These are phyloP conservation scores for Dryadula phaetusa DNA, from an alignment of 2,888 invertebrate species.

Conservation along the genomic window DNA sequence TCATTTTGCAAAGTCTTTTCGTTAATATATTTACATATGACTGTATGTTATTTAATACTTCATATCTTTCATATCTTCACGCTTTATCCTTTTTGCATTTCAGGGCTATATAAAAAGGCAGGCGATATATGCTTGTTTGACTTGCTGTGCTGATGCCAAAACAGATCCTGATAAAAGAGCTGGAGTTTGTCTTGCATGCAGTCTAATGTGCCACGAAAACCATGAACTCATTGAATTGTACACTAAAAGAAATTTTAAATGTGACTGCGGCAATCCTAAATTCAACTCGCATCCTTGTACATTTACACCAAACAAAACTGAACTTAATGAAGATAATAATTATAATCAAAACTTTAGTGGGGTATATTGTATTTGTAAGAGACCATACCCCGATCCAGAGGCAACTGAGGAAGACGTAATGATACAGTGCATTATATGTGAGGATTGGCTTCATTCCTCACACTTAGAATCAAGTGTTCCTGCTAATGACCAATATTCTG, in stretches of 20 bases:
- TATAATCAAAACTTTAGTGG: constrained; percentile 98
- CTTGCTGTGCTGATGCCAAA: constrained; percentile 90
- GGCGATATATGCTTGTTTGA: constrained; percentile 96
- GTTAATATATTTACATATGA: not conserved
- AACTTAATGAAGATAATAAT: constrained; percentile 87
- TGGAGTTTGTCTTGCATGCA: constrained; percentile 97
- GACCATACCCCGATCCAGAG: constrained; percentile 98
- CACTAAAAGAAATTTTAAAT: constrained; percentile 97
- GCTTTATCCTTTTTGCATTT: no score
- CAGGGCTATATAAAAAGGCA: constrained; percentile 97
- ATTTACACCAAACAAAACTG: constrained; percentile 86
- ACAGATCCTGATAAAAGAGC: constrained; percentile 86
- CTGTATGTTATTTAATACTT: no score
- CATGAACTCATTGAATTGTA: constrained; percentile 98
- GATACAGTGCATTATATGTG: constrained; percentile 98
- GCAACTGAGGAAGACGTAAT: constrained; percentile 93
- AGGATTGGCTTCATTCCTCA: constrained; percentile 97
- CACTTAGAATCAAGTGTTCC: constrained; percentile 87
- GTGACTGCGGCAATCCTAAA: constrained; percentile 96
- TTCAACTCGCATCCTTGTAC: constrained; percentile 88
- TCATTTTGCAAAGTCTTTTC: not conserved
- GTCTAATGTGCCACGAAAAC: constrained; percentile 96
- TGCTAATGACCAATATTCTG: constrained; percentile 86
- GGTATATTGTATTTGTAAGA: constrained; percentile 94
- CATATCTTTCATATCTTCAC: no score